phyloP scores from a whole-genome alignment of 1,140 invertebrate species.

The Diachasmimorpha longicaudata region DNA sequence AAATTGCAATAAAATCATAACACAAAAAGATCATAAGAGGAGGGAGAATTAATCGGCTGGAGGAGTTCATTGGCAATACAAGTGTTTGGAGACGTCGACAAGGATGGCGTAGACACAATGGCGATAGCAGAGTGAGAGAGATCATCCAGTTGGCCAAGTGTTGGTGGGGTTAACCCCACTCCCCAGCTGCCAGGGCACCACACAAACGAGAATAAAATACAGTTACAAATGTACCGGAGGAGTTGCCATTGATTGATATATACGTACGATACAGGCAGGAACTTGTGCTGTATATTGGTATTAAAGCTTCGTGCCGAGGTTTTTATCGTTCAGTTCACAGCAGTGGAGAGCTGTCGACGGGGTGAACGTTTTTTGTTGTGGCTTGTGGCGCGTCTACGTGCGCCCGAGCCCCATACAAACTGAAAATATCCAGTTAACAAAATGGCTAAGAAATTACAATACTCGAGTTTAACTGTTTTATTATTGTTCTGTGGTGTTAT shows the following conservation, averaged over 20 bases:
- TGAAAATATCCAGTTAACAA: background rate
- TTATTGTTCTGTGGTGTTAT: constrained; percentile 2
- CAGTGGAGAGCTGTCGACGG: background rate
- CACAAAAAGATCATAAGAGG: background rate
- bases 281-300: background rate
- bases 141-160: background rate
- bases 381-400: constrained; percentile 13
- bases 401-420: background rate
- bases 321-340: background rate
- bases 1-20: background rate
- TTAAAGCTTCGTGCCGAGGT: background rate
- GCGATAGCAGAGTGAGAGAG: background rate
- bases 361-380: background rate
- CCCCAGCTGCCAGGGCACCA: background rate
- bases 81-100: background rate
- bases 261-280: background rate
- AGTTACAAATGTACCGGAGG: background rate
- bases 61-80: background rate
- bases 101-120: too few relatives aligned
- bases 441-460: background rate
- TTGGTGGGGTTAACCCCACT: background rate
- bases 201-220: background rate
- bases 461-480: background rate
- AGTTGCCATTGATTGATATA: background rate
- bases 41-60: background rate